Conservation (phyloP, 1,140 invertebrate species). For the Zaprionus camerounensis region DNA sequence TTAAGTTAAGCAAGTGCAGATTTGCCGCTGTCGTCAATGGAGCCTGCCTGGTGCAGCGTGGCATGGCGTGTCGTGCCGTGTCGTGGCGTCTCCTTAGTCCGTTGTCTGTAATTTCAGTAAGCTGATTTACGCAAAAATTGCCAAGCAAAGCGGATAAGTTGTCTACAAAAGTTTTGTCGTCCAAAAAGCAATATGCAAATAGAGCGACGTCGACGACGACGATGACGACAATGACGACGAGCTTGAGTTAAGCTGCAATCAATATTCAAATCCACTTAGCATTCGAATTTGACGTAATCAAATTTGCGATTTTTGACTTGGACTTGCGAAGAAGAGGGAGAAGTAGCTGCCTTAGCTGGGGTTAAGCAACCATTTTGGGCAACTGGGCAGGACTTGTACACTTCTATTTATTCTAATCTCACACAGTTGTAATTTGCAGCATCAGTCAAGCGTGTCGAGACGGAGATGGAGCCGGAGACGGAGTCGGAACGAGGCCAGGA, state of each 20-base stretch:
- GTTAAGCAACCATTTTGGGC: constrained; percentile 23
- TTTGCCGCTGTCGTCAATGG: constrained; percentile 42
- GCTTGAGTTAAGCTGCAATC: constrained; percentile 71
- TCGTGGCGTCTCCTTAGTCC: background rate
- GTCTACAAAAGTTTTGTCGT: constrained; percentile 65
- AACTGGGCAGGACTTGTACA: constrained; percentile 24
- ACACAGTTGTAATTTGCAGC: constrained; percentile 57
- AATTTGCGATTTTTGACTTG: constrained; percentile 70
- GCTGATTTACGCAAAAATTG: constrained; percentile 75
- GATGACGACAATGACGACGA: constrained; percentile 2
- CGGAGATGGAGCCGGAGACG: background rate
- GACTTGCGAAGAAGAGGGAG: background rate
- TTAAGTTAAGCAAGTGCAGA: constrained; percentile 79
- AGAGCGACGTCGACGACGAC: constrained; percentile 47
- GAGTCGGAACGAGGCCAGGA: background rate
- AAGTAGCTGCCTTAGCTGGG: constrained; percentile 2
- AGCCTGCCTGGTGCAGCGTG: constrained; percentile 5
- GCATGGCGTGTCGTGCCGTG: too few species aligned
- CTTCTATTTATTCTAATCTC: constrained; percentile 72
- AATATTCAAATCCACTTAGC: constrained; percentile 82
- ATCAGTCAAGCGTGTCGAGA: constrained; percentile 27
- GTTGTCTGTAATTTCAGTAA: constrained; percentile 72
- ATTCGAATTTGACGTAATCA: constrained; percentile 76
- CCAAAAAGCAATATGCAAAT: constrained; percentile 76
- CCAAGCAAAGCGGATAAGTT: constrained; percentile 67